A percentile compares a stretch with the other conserved stretches of the same genome.
Conservation (phyloP, 2,888 invertebrate genomes). For the Leptinotarsa tumamoca region DNA sequence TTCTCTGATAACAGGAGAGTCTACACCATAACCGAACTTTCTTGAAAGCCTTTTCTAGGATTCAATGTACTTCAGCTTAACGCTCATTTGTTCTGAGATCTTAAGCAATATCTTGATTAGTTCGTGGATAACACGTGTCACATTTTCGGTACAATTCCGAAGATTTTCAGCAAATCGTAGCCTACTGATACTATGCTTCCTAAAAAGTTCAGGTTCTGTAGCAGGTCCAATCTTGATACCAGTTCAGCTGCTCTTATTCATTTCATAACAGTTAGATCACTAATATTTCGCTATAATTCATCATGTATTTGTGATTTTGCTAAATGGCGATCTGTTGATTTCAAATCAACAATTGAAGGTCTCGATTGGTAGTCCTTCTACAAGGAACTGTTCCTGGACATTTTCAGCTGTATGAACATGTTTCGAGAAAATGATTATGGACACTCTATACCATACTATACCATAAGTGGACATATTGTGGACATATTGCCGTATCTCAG, state of each 20-base stretch:
- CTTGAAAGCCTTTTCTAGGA: neutral
- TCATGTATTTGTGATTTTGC: too few relatives aligned
- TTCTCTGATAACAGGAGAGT: neutral
- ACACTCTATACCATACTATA: neutral
- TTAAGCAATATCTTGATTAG: neutral
- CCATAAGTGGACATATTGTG: too few relatives aligned
- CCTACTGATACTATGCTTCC: neutral
- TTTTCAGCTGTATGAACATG: neutral
- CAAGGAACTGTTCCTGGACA: neutral
- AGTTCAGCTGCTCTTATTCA: neutral
- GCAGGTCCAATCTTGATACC: neutral
- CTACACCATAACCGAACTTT: neutral
- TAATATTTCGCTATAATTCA: neutral
- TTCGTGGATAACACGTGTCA: neutral
- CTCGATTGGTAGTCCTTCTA: neutral
- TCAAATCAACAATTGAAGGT: neutral
- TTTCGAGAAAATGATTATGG: neutral
- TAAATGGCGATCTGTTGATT: too few relatives aligned
- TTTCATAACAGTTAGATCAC: neutral
- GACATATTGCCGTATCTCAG: too few relatives aligned
- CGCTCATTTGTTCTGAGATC: neutral
- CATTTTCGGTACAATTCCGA: neutral
- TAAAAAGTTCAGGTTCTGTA: neutral
- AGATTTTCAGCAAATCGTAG: neutral
- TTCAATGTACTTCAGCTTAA: neutral